These are phyloP conservation scores for Papilio elwesi DNA, from an alignment of 2,888 invertebrate genomes.

Conservation along the genomic window DNA sequence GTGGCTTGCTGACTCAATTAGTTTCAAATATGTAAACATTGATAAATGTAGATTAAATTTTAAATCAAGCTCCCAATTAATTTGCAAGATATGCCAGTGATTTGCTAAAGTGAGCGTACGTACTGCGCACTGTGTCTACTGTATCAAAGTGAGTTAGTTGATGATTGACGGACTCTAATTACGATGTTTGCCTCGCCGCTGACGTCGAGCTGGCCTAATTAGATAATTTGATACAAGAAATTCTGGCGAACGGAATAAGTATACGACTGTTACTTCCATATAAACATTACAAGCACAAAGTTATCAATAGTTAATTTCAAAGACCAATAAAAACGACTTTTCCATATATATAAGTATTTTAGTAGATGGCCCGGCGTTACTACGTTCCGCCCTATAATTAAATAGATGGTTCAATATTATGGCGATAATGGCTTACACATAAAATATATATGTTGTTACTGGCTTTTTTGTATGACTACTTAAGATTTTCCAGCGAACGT, in stretches of 20 bases:
- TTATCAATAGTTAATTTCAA: too few relatives aligned
- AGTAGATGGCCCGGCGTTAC: too few relatives aligned
- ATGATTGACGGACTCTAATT: conserved; percentile 24
- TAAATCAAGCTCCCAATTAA: conserved; percentile 1
- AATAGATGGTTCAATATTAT: too few relatives aligned
- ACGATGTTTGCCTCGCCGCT: conserved; percentile 6
- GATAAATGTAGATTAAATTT: not conserved
- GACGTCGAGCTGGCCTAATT: conserved; percentile 16
- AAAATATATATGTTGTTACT: too few relatives aligned
- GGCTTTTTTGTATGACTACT: too few relatives aligned
- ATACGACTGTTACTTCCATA: not conserved
- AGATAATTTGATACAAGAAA: not conserved
- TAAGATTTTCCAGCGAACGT: too few relatives aligned
- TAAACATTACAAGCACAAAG: not conserved
- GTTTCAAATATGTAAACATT: not conserved
- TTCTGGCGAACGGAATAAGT: not conserved
- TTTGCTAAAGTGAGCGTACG: conserved; percentile 13
- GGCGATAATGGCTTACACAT: too few relatives aligned
- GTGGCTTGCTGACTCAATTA: not conserved
- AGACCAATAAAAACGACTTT: too few relatives aligned
- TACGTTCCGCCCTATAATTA: too few relatives aligned
- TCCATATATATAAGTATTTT: too few relatives aligned
- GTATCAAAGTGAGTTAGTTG: conserved; percentile 2
- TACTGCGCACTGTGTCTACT: not conserved
- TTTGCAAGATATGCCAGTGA: conserved; percentile 12